These are phyloP conservation scores for Rhyacichthys aspro DNA, from an alignment of 2,797 vertebrate genomes.

Conservation along the genomic window DNA sequence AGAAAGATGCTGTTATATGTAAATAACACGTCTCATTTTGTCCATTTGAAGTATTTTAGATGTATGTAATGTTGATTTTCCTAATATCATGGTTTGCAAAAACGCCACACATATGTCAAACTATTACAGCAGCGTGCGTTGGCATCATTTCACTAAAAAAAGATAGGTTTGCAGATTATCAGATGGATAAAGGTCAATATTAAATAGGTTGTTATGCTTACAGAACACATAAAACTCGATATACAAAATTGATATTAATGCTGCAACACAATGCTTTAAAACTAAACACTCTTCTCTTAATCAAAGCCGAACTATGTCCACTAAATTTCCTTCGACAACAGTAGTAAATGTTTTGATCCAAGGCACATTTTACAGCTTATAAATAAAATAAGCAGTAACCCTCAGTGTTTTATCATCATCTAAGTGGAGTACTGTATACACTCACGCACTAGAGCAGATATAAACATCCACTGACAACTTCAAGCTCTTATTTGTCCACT, in stretches of 20 bases:
- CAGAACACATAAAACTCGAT: too few relatives aligned
- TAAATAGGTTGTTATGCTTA: too few relatives aligned
- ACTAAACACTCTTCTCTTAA: not conserved
- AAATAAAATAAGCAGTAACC: not conserved
- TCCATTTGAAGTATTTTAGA: too few relatives aligned
- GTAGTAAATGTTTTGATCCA: conserved; percentile 6
- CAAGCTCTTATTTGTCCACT: conserved; percentile 34
- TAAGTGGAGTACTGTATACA: conserved; percentile 8
- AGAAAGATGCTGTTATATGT: not conserved
- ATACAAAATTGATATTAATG: too few relatives aligned
- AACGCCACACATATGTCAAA: too few relatives aligned
- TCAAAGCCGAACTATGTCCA: not conserved
- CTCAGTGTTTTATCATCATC: not conserved
- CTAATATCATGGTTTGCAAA: too few relatives aligned
- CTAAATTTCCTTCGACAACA: conserved; percentile 6
- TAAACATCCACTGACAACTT: conserved; percentile 41
- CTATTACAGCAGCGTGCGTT: too few relatives aligned
- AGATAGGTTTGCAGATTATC: not conserved
- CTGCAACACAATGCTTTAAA: not conserved
- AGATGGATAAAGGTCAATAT: too few relatives aligned
- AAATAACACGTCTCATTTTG: too few relatives aligned
- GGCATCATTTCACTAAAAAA: not conserved
- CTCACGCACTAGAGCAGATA: conserved; percentile 1
- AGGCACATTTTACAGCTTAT: conserved; percentile 2
- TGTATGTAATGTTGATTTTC: too few relatives aligned